Evolutionary conservation across 2,797 vertebrate species (phyloP).

Genomic region (Acropternis orthonyx): DNA sequence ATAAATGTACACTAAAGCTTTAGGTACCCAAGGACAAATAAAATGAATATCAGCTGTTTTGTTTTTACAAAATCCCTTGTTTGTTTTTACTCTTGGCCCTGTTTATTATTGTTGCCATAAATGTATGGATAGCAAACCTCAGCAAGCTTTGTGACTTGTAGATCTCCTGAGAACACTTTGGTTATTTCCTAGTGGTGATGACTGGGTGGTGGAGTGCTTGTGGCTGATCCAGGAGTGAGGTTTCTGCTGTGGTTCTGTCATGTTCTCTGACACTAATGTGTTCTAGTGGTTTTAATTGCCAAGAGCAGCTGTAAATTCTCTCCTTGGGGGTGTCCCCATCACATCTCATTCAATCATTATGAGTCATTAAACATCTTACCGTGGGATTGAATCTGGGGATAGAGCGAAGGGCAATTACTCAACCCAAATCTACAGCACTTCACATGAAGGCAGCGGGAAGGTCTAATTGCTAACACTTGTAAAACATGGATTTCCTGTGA

Average conservation of each 20-base stretch:
- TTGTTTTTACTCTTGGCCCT: neutral
- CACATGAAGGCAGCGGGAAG: neutral
- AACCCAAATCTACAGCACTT: neutral
- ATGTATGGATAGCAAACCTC: neutral
- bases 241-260: accelerated
- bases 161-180: neutral
- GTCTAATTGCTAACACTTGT: neutral
- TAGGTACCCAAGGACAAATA: neutral
- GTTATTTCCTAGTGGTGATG: neutral
- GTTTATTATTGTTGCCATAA: neutral
- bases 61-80: neutral
- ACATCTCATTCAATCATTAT: accelerated
- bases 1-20: accelerated
- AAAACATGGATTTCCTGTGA: neutral
- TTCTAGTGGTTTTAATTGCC: neutral
- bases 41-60: neutral
- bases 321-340: neutral
- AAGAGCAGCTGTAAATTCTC: neutral
- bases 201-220: accelerated
- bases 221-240: neutral
- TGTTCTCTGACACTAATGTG: neutral
- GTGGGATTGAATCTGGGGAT: accelerated
- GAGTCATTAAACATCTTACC: neutral
- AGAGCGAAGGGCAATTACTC: neutral
- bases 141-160: neutral